Evolutionary conservation across 2,113 vertebrate genomes (phyloP).

Genomic region (Isichthys henryi): DNA sequence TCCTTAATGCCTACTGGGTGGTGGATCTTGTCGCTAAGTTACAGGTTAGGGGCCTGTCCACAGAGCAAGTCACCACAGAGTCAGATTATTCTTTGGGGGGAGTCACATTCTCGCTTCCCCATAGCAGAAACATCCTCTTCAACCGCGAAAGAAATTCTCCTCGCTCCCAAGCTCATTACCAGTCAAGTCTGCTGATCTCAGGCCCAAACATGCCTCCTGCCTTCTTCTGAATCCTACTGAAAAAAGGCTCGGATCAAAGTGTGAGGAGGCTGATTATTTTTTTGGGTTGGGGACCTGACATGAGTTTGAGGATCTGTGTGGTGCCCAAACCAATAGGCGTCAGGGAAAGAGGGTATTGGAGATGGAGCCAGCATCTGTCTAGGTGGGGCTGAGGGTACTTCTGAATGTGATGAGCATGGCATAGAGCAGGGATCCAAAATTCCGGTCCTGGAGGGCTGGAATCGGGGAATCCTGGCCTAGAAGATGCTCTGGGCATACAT

Average conservation of each 20-base stretch:
- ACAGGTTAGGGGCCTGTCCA: not conserved
- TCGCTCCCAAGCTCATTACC: not conserved
- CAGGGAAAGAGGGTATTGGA: not conserved
- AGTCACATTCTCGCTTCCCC: not conserved
- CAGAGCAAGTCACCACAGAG: not conserved
- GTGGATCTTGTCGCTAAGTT: not conserved
- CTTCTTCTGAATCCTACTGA: not conserved
- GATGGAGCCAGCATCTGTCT: not conserved
- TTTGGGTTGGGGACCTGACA: not conserved
- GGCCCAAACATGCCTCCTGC: not conserved
- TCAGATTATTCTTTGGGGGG: not conserved
- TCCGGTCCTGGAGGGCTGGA: not conserved
- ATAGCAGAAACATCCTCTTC: not conserved
- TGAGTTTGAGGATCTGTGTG: not conserved
- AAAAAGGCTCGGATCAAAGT: not conserved
- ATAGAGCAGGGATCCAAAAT: not conserved
- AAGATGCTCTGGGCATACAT: not conserved
- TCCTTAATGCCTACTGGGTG: not conserved
- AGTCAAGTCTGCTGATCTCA: not conserved
- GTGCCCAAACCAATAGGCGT: not conserved
- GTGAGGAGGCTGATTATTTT: not conserved
- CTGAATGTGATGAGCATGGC: not conserved
- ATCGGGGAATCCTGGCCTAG: not conserved
- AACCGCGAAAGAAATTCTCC: not conserved
- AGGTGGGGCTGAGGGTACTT: not conserved